Conservation (phyloP, 2,113 vertebrate species). For the Dipodomys ordii region DNA sequence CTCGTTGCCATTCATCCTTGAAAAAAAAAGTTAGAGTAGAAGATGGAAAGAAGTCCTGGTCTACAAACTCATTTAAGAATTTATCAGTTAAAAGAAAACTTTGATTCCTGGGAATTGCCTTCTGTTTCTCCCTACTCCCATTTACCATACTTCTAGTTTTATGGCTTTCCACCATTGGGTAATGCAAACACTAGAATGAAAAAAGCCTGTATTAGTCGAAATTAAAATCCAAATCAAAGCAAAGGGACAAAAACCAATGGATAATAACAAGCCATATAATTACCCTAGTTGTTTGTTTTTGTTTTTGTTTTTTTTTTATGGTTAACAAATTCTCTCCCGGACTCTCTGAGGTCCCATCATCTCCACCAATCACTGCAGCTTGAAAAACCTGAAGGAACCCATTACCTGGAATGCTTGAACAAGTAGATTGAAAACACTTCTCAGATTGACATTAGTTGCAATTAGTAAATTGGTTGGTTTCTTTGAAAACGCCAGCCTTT, state of each 20-base stretch:
- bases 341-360: neutral
- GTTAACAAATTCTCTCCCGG: conserved; percentile 37
- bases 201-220: conserved; percentile 31
- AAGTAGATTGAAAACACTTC: conserved; percentile 71
- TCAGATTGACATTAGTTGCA: conserved; percentile 70
- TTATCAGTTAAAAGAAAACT: conserved; percentile 70
- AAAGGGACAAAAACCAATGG: conserved; percentile 57
- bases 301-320: neutral
- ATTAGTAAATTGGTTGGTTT: conserved; percentile 71
- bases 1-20: conserved; percentile 36
- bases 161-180: neutral
- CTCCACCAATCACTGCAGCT: neutral
- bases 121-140: conserved; percentile 17
- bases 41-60: conserved; percentile 22
- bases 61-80: conserved; percentile 62
- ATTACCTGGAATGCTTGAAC: conserved; percentile 68
- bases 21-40: conserved; percentile 45
- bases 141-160: conserved; percentile 9
- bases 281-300: conserved; percentile 48
- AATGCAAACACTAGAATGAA: conserved; percentile 41
- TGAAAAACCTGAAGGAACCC: conserved; percentile 63
- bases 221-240: conserved; percentile 35
- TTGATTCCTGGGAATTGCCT: conserved; percentile 39
- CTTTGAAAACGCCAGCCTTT: conserved; percentile 74
- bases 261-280: conserved; percentile 44